phyloP scores from a whole-genome alignment of 2,797 vertebrate species.

The Cirrhinus mrigala region DNA sequence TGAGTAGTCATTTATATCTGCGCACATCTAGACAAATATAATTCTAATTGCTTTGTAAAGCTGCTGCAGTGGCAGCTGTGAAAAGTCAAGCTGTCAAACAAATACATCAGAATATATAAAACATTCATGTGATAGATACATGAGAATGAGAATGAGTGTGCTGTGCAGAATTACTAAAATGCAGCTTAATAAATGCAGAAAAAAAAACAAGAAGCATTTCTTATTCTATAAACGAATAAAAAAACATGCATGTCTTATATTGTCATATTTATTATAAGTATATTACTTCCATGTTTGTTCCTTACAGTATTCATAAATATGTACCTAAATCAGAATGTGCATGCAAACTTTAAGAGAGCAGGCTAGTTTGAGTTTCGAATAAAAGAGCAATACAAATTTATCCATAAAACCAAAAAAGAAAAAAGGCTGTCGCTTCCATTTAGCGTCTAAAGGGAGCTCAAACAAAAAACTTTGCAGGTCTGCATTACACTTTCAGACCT shows the following conservation, averaged over 20 bases:
- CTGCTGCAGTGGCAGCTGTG: background rate
- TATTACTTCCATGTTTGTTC: background rate
- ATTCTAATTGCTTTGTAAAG: background rate
- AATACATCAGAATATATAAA: background rate
- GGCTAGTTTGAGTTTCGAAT: background rate
- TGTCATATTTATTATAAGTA: background rate
- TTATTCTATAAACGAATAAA: background rate
- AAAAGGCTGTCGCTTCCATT: background rate
- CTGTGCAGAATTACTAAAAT: constrained; percentile 1
- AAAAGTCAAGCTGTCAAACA: background rate
- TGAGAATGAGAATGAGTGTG: background rate
- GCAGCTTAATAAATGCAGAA: background rate
- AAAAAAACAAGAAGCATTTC: background rate
- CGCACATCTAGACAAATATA: background rate
- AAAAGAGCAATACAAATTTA: background rate
- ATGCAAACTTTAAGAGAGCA: background rate
- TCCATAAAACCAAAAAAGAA: background rate
- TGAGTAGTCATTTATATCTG: background rate
- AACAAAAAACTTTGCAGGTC: background rate
- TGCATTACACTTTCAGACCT: background rate
- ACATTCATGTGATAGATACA: background rate
- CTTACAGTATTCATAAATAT: background rate
- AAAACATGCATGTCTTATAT: background rate
- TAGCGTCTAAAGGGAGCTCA: background rate
- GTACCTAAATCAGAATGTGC: background rate